phyloP scores from a whole-genome alignment of 37 sponge, comb jelly and placozoan species.

The Agelas oroides region DNA sequence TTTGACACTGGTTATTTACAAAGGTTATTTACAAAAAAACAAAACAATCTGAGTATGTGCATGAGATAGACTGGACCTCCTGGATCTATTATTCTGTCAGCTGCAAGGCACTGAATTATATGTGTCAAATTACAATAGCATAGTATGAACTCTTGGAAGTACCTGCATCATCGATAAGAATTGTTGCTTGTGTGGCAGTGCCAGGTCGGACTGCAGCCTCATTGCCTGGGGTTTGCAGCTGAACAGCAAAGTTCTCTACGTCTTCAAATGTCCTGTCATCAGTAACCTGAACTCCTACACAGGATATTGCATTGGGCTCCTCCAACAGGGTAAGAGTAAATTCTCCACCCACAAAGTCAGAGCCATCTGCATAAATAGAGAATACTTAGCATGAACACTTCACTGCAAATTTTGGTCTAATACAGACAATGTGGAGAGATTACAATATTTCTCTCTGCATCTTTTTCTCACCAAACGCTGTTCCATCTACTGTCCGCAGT shows the following conservation, averaged over 20 bases:
- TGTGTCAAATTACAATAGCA: no score
- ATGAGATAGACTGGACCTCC: no score
- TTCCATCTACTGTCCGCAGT: slow-evolving; percentile 15
- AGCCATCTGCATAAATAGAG: neutral
- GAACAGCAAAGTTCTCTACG: slow-evolving; percentile 8
- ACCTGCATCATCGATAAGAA: slow-evolving; percentile 47
- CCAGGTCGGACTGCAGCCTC: neutral
- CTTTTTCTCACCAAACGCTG: slow-evolving; percentile 5
- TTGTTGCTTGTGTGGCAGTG: neutral
- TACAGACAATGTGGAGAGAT: no score
- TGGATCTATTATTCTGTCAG: no score
- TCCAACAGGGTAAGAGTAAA: neutral
- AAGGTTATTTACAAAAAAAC: no score
- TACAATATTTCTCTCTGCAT: no score
- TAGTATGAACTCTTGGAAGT: no score
- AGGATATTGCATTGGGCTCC: slow-evolving; percentile 16
- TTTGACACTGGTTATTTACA: no score
- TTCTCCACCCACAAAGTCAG: slow-evolving; percentile 22
- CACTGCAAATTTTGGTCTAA: no score
- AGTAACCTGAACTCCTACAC: neutral
- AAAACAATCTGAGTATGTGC: no score
- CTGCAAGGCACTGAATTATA: no score
- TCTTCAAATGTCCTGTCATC: slow-evolving; percentile 29
- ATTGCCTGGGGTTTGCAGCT: neutral
- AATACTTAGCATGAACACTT: no score